phyloP scores from a whole-genome alignment of 2,888 invertebrate genomes.

The Noctua janthe region DNA sequence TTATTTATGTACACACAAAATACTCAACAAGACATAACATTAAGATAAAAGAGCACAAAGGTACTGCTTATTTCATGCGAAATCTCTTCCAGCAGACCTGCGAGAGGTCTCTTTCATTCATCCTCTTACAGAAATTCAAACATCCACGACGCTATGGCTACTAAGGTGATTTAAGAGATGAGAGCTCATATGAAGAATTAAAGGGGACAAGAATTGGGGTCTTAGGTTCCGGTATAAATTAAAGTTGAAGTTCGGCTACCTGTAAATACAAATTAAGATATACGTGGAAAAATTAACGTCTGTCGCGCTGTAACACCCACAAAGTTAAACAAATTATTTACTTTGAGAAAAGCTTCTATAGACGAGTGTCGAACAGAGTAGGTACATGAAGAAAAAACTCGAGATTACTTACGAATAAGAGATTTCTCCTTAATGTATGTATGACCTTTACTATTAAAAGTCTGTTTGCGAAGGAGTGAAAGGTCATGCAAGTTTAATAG shows the following conservation, averaged over 20 bases:
- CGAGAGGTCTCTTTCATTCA: too few relatives aligned
- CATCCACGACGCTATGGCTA: not conserved
- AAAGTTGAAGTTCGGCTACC: not conserved
- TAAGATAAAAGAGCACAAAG: too few relatives aligned
- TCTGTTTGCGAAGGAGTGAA: not conserved
- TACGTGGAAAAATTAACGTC: not conserved
- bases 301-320: not conserved
- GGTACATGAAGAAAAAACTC: not conserved
- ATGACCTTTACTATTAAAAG: not conserved
- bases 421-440: not conserved
- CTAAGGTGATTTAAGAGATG: not conserved
- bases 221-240: not conserved
- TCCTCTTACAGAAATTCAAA: too few relatives aligned
- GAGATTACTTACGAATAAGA: not conserved
- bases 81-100: too few relatives aligned
- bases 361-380: not conserved
- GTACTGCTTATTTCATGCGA: too few relatives aligned
- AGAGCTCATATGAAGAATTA: not conserved
- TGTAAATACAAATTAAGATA: not conserved
- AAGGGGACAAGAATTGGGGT: not conserved
- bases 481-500: not conserved
- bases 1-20: too few relatives aligned
- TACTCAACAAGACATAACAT: too few relatives aligned
- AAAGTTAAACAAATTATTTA: not conserved
- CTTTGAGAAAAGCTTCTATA: conserved; percentile 1